Evolutionary conservation across 2,113 vertebrate species (phyloP), one percentile per base, ranked within the genome.

Genomic region (Riparia riparia): DNA sequence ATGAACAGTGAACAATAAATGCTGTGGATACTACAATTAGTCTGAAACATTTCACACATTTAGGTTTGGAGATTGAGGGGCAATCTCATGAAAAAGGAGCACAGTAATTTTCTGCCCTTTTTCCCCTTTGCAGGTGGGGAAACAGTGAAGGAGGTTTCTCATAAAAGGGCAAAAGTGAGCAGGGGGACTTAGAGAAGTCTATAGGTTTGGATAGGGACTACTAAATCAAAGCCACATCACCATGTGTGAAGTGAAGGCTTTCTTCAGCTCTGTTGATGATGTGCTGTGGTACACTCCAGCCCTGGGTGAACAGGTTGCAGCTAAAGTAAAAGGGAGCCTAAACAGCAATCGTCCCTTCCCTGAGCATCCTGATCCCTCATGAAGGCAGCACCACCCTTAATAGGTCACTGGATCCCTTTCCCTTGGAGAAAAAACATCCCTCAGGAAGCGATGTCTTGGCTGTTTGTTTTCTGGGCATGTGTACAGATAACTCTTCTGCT

Each of bases 111-210:
- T 77, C 39, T 88, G 26, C 21, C 13, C 29, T 72, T 90, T 72
- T 50, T 0, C 3, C 13, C 9, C 5, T 56, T 87, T 4, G 1
- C 50, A 65, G 24, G 1, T 32, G 5, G 18, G 21, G 22, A 68
- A 90, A 44, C 9, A 37, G 17, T 14, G 26, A 80, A 65, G 25
- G 49, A 39, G 8, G 1, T 44, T 85, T 86, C 25, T 70, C 22
- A 19, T 31, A 45, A 61, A 37, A 77, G 32, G 19, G 29, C 15
- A 54, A 42, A 82, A 18, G 10, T 2, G 1, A 9, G 17, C 14
- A 69, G 28, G 19, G 4, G 25, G 11, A 37, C 8, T 31, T 53
- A 60, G 2, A 50, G 44, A 73, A 69, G 6, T 47, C 14, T 65
- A 2, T 50, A 66, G 50, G 25, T 63, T 54, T 86, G n/a, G 20